These are phyloP conservation scores for Pristis pectinata DNA, from an alignment of 2,797 vertebrate species.

Conservation along the genomic window DNA sequence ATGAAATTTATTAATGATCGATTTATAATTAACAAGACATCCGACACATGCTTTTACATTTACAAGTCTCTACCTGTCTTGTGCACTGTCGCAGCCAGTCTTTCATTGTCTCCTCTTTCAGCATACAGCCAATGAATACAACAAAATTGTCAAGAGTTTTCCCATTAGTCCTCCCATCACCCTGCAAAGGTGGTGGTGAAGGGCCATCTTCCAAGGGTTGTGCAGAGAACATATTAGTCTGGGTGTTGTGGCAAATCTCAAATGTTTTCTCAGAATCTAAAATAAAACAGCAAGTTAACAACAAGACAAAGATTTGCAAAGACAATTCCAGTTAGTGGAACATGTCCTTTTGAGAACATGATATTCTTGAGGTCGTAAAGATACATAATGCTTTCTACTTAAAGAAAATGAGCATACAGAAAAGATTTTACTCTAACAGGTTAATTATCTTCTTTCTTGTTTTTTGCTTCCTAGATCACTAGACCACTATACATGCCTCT, in stretches of 20 bases:
- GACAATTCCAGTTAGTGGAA: neutral
- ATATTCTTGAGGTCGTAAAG: neutral
- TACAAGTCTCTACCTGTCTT: constrained; percentile 68
- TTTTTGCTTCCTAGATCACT: neutral
- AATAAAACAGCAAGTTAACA: constrained; percentile 30
- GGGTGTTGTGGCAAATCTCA: constrained; percentile 76
- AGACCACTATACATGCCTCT: neutral
- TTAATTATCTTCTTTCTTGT: neutral
- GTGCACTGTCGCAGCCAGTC: constrained; percentile 87
- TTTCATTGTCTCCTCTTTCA: constrained; percentile 77
- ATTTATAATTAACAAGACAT: constrained; percentile 28
- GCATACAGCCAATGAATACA: constrained; percentile 76
- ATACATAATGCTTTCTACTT: neutral
- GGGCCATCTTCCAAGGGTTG: constrained; percentile 57
- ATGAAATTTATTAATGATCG: neutral
- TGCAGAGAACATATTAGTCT: constrained; percentile 69
- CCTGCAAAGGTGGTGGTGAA: constrained; percentile 50
- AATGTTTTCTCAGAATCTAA: constrained; percentile 74
- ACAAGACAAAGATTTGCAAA: neutral
- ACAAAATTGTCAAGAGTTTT: constrained; percentile 68
- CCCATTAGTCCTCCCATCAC: constrained; percentile 45
- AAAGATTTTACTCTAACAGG: neutral
- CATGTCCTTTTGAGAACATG: neutral
- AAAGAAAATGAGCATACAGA: neutral
- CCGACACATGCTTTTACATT: neutral